phyloP scores from a whole-genome alignment of 30 jellyfish, hydroid and myxozoan species.

The Mastigias papua region DNA sequence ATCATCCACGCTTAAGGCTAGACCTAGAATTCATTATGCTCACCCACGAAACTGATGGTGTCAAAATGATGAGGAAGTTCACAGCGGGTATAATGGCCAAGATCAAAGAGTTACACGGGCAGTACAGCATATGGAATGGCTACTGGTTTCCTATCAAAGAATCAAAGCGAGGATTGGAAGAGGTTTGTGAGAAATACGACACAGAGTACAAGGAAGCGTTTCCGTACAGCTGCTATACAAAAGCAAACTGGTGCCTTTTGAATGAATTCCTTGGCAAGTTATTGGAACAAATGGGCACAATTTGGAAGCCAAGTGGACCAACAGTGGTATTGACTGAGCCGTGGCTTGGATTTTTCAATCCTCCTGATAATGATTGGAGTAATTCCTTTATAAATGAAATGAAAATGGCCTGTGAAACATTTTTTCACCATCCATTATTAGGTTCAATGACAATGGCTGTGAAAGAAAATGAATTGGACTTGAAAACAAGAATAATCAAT shows the following conservation, averaged over 20 bases:
- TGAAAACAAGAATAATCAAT: slow-evolving; percentile 6
- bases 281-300: neutral
- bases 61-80: neutral
- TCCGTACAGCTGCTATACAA: slow-evolving; percentile 40
- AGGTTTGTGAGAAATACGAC: slow-evolving; percentile 8
- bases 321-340: neutral
- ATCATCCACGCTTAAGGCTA: neutral
- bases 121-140: neutral
- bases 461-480: neutral
- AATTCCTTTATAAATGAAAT: neutral
- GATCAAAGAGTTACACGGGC: neutral
- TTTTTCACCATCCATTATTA: slow-evolving; percentile 6
- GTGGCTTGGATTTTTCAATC: neutral
- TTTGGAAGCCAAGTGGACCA: neutral
- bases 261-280: neutral
- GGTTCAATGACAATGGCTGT: slow-evolving; percentile 31
- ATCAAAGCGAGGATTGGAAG: neutral
- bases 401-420: slow-evolving; percentile 15
- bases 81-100: neutral
- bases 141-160: neutral
- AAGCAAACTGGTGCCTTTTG: slow-evolving; percentile 33
- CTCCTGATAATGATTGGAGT: slow-evolving; percentile 18
- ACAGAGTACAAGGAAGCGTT: slow-evolving; percentile 21
- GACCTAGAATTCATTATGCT: neutral
- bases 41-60: neutral